Percentiles rank a stretch among this genome's conserved stretches.
phyloP scores from a whole-genome alignment of 2,113 vertebrate species.

The Prunella fulvescens region DNA sequence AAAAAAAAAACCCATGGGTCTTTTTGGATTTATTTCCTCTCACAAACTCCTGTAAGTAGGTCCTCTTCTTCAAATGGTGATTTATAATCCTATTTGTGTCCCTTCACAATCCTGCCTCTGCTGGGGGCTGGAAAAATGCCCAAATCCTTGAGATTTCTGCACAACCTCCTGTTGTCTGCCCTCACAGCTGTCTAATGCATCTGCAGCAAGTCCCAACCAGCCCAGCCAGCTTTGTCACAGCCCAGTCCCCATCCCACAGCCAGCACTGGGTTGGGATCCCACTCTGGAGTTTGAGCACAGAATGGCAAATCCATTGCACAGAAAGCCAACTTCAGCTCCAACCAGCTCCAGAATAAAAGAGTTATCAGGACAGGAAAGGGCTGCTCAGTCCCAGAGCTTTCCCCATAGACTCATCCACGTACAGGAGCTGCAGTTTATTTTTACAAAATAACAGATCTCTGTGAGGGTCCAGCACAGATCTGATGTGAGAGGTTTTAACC shows the following conservation, averaged over 20 bases:
- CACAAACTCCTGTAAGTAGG: not conserved
- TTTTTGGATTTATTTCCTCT: conserved; percentile 54
- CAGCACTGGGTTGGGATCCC: not conserved
- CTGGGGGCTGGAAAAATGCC: not conserved
- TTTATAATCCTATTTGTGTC: not conserved
- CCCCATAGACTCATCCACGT: fast-evolving
- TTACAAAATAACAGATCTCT: not conserved
- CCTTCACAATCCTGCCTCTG: not conserved
- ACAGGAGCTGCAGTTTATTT: not conserved
- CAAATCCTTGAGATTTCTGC: not conserved
- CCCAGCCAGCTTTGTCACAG: not conserved
- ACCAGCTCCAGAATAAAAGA: not conserved
- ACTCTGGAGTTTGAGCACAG: not conserved
- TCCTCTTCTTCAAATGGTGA: not conserved
- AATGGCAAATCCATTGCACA: not conserved
- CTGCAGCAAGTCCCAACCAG: not conserved
- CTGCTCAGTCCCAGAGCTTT: not conserved
- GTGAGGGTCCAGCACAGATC: not conserved
- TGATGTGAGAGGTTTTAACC: not conserved
- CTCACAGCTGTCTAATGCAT: fast-evolving
- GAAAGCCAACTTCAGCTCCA: not conserved
- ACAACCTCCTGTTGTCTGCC: not conserved
- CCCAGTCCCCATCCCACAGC: not conserved
- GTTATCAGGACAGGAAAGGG: not conserved
- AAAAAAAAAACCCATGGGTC: not conserved